Conservation (phyloP, 2,113 vertebrate species). For the Anoura caudifer region DNA sequence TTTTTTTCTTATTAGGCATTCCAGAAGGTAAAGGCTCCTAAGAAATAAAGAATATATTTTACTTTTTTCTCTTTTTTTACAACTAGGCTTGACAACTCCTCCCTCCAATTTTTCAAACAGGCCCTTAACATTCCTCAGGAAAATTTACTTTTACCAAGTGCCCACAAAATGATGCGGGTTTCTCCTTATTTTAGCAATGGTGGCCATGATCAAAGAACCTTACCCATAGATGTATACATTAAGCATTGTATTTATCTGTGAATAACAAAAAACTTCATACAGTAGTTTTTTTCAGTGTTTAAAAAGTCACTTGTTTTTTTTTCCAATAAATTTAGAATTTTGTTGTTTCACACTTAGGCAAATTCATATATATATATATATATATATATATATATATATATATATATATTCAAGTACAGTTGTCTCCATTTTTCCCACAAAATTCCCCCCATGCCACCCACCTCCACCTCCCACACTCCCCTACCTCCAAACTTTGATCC, state of each 20-base stretch:
- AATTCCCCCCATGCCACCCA: too few species aligned
- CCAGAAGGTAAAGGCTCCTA: neutral
- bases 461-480: too few species aligned
- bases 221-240: neutral
- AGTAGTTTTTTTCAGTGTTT: too few species aligned
- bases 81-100: neutral
- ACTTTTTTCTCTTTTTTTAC: neutral
- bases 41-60: neutral
- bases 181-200: neutral
- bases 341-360: too few species aligned
- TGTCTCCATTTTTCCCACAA: too few species aligned
- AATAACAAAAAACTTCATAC: neutral
- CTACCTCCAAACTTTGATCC: too few species aligned
- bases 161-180: neutral
- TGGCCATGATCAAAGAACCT: neutral
- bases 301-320: too few species aligned
- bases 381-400: neutral
- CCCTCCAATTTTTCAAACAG: neutral
- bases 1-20: neutral
- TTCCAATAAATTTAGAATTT: too few species aligned
- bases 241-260: neutral
- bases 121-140: neutral
- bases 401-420: too few species aligned
- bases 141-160: neutral
- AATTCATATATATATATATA: neutral